Percentiles rank a stretch among this genome's conserved stretches.
These are phyloP conservation scores for Calonectris borealis DNA, from an alignment of 2,113 vertebrate species.

Conservation along the genomic window DNA sequence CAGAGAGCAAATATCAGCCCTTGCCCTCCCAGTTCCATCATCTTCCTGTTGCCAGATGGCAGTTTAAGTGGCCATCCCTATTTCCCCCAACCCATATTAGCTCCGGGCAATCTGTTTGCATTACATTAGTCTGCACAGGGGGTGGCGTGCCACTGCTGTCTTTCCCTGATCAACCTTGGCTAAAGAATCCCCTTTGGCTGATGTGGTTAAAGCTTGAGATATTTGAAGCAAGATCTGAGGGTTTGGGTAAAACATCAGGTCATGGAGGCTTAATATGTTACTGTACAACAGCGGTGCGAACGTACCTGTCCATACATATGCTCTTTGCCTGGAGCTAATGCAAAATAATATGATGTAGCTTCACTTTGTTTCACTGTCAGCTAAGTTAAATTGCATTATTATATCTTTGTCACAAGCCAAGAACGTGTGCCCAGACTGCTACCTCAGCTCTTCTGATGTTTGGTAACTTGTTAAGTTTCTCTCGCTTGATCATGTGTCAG, in stretches of 20 bases:
- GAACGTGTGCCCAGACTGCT: constrained; percentile 25
- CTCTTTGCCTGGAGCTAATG: constrained; percentile 39
- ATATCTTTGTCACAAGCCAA: constrained; percentile 24
- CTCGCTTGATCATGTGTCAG: neutral
- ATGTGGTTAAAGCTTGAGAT: neutral
- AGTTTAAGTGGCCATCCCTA: neutral
- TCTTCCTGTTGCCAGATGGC: neutral
- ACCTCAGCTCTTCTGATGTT: constrained; percentile 55
- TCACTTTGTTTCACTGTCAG: constrained; percentile 57
- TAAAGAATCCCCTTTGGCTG: neutral
- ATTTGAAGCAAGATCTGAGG: neutral
- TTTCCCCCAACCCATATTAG: neutral
- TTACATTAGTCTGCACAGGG: neutral
- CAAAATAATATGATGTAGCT: constrained; percentile 41
- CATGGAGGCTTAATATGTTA: neutral
- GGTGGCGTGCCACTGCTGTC: neutral
- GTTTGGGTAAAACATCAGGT: neutral
- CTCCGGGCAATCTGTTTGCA: neutral
- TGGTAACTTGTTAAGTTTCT: constrained; percentile 36
- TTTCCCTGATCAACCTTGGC: neutral
- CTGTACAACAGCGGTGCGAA: neutral
- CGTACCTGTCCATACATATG: constrained; percentile 1
- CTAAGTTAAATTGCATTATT: constrained; percentile 61
- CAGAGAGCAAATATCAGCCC: neutral
- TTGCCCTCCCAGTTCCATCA: neutral